phyloP scores from a whole-genome alignment of 2,797 vertebrate species.

The Picus viridis region DNA sequence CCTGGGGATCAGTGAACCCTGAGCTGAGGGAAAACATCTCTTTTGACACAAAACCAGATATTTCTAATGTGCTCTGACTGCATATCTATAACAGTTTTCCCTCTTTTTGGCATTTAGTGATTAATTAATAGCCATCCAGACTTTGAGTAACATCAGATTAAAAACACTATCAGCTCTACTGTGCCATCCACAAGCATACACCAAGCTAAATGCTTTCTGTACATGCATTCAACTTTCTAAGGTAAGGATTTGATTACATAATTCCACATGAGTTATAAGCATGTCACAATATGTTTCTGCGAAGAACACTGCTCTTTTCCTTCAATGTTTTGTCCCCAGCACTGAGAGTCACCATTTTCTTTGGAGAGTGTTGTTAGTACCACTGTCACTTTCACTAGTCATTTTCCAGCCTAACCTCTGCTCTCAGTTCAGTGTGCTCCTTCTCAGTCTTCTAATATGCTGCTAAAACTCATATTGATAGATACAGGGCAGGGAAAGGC shows the following conservation, averaged over 20 bases:
- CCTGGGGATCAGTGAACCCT: neutral
- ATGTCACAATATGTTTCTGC: neutral
- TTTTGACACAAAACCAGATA: neutral
- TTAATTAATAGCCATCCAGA: slow-evolving; percentile 23
- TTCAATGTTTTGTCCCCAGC: neutral
- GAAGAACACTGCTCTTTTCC: neutral
- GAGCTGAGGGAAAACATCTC: neutral
- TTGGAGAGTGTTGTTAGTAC: neutral
- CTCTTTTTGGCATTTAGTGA: neutral
- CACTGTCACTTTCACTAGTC: fast-evolving
- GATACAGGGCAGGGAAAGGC: neutral
- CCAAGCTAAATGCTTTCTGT: neutral
- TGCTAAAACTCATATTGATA: neutral
- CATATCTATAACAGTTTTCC: neutral
- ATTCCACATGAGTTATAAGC: neutral
- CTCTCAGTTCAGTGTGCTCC: neutral
- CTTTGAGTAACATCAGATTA: neutral
- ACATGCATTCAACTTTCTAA: neutral
- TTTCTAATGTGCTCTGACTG: neutral
- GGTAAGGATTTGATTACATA: neutral
- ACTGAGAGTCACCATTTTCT: neutral
- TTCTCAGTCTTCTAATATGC: neutral
- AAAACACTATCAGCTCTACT: neutral
- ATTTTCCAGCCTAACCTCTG: neutral
- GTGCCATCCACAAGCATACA: neutral